Evolutionary conservation across 2,797 vertebrate genomes (phyloP), one percentile per base, ranked within the genome.

Genomic region (Glossophaga mutica): DNA sequence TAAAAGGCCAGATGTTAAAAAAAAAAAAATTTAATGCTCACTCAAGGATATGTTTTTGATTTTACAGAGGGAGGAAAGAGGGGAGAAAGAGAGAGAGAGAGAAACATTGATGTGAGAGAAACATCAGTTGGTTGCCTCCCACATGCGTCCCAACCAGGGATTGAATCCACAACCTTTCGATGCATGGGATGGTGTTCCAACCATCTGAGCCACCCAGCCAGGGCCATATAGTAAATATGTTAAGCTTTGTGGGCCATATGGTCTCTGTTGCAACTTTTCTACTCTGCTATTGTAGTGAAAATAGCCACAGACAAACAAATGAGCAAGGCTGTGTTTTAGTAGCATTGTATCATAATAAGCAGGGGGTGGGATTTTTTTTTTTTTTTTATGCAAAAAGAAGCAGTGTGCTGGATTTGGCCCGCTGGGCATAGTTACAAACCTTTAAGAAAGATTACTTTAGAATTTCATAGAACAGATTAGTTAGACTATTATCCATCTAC

Each of bases 391-490:
- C 48, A 24, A 37, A 52, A 46, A 50, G n/a, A 76, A 82, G 19
- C 29, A 26, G 4, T 74, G 67, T 34, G 39, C 26, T 74, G 14
- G 37, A 74, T 86, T 93, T 97, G 44, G 16, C 37, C 18, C 4
- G 2, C 16, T 62, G 32, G 44, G 18, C 19, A 44, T 55, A 68
- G 65, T 57, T 90, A 46, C 8, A 34, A 95, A 9, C 12, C 48
- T 68, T 96, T 67, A 83, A 42, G 37, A 95, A 57, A 91, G 42
- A 84, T 39, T 83, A 39, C 79, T 92, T 95, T 90, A 52, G 83
- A 76, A 68, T 76, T 95, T 90, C 26, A 52, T 89, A 78, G 57
- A 85, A 21, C 79, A 86, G 87, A 92, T 73, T 10, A 29, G 16
- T 78, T 79, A 79, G 74, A 67, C 6, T 70, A 5, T 62, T 42